A percentile compares a stretch with the other conserved stretches of the same genome.
Conservation (phyloP, 2,797 vertebrate species). For the Melanogrammus aeglefinus region DNA sequence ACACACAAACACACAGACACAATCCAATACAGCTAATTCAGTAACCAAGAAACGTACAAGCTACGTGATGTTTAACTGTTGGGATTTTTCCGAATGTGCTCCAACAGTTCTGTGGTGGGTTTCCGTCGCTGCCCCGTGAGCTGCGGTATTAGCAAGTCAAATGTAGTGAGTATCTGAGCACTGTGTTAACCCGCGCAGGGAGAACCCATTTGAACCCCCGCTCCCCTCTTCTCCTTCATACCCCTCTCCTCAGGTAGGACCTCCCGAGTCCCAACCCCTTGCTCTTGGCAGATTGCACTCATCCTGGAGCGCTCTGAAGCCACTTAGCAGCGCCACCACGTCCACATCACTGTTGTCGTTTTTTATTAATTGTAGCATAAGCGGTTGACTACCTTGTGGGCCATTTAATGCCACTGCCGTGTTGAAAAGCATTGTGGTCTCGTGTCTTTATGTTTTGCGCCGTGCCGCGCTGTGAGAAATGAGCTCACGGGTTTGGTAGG, state of each 20-base stretch:
- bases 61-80: neutral
- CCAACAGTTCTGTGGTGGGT: neutral
- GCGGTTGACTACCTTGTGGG: neutral
- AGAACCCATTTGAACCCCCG: neutral
- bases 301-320: neutral
- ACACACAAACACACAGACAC: conserved; percentile 9
- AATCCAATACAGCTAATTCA: neutral
- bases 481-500: neutral
- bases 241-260: no score
- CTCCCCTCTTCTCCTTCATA: no score
- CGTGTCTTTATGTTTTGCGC: neutral
- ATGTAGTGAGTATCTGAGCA: conserved; percentile 3
- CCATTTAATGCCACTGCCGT: neutral
- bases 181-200: conserved; percentile 17
- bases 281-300: no score
- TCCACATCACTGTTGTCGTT: neutral
- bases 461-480: neutral
- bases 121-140: neutral
- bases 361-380: neutral
- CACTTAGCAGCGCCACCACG: neutral
- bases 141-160: conserved; percentile 6
- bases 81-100: neutral
- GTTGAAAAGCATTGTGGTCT: neutral
- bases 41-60: neutral
- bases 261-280: no score